These are phyloP conservation scores for Streptopelia turtur DNA, from an alignment of 2,797 vertebrate species.

Conservation along the genomic window DNA sequence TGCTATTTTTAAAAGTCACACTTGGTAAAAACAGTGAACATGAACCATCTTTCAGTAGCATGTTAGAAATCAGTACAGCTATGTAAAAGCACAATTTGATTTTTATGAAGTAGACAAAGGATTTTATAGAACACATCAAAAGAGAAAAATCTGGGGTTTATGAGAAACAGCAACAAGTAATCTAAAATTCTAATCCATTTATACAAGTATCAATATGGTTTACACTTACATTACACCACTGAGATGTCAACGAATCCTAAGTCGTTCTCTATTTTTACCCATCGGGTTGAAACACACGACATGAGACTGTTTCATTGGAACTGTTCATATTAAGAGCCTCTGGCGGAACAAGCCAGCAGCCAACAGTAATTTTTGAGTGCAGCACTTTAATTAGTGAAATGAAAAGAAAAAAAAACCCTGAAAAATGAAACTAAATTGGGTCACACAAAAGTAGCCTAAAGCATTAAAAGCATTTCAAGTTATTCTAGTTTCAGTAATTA, in stretches of 20 bases:
- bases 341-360: conserved; percentile 7
- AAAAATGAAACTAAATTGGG: conserved; percentile 53
- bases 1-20: neutral
- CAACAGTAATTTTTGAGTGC: conserved; percentile 20
- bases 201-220: neutral
- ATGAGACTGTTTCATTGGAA: neutral
- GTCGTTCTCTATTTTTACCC: neutral
- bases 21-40: neutral
- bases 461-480: conserved; percentile 12
- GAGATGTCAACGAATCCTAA: neutral
- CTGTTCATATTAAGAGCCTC: conserved; percentile 10
- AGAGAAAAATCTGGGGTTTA: neutral
- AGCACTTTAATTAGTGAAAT: conserved; percentile 56
- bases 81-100: neutral
- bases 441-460: conserved; percentile 33
- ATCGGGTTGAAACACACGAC: neutral
- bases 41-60: neutral
- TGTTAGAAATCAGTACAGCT: neutral
- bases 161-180: neutral
- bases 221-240: neutral
- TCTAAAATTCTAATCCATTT: neutral
- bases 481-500: conserved; percentile 9
- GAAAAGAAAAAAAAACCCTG: conserved; percentile 4
- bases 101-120: neutral
- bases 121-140: neutral